Evolutionary conservation across 2,888 invertebrate species (phyloP).

Genomic region (Galerucella calmariensis): DNA sequence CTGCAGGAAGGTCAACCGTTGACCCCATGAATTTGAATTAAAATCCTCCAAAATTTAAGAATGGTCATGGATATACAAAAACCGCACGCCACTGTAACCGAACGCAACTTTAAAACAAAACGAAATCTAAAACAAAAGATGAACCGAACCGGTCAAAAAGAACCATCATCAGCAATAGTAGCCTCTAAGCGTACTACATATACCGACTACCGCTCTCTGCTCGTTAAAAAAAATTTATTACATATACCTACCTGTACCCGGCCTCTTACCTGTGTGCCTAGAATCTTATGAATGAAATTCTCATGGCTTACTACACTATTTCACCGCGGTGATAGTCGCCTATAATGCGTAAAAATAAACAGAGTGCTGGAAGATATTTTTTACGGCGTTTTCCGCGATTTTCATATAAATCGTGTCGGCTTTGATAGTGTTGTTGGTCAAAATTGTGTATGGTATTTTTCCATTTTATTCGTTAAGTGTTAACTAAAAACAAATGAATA

Average conservation of each 20-base stretch:
- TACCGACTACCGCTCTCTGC: constrained; percentile 42
- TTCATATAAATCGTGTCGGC: not conserved
- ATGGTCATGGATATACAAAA: not conserved
- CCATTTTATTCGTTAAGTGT: too few species aligned
- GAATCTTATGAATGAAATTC: constrained; percentile 64
- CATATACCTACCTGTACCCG: constrained; percentile 55
- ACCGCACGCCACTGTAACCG: constrained; percentile 26
- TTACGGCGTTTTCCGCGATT: constrained; percentile 9
- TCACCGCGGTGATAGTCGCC: constrained; percentile 52
- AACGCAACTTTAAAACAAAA: constrained; percentile 40
- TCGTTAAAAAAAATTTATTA: constrained; percentile 61
- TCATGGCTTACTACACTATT: constrained; percentile 60
- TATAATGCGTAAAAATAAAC: constrained; percentile 48
- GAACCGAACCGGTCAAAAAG: constrained; percentile 59
- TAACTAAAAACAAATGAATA: not conserved
- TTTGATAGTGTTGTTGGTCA: too few species aligned
- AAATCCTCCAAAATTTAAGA: not conserved
- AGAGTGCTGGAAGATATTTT: constrained; percentile 14
- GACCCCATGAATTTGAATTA: not conserved
- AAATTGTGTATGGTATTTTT: too few species aligned
- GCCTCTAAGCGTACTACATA: constrained; percentile 47
- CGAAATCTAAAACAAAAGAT: constrained; percentile 52
- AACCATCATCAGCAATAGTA: constrained; percentile 47
- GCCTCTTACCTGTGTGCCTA: constrained; percentile 58
- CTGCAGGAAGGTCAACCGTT: not conserved